These are phyloP conservation scores for Baccha elongata DNA, from an alignment of 2,888 invertebrate species.

Conservation along the genomic window DNA sequence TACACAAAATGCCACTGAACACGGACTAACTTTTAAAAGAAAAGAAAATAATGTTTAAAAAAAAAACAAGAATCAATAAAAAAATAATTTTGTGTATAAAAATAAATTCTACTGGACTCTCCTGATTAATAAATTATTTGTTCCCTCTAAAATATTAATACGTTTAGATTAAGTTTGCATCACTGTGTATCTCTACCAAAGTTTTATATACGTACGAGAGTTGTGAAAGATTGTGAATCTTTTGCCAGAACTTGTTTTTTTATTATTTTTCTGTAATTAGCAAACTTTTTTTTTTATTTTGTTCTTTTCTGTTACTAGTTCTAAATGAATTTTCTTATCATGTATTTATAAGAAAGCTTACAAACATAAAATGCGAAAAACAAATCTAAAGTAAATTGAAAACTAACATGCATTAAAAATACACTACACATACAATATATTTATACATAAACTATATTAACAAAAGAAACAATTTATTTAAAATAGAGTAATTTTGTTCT, in stretches of 20 bases:
- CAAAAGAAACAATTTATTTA: conserved; percentile 51
- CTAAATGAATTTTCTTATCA: conserved; percentile 9
- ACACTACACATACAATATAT: conserved; percentile 40
- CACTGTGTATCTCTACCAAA: conserved; percentile 59
- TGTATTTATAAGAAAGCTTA: conserved; percentile 25
- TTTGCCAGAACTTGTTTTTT: conserved; percentile 11
- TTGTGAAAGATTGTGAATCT: conserved; percentile 58
- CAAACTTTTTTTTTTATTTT: conserved; percentile 1
- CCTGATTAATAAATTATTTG: conserved; percentile 45
- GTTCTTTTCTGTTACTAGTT: conserved; percentile 54
- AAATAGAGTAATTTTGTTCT: conserved; percentile 61
- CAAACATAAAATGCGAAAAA: conserved; percentile 49
- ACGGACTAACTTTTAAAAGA: conserved; percentile 40
- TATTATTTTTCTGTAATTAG: conserved; percentile 41
- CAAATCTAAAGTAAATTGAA: conserved; percentile 56
- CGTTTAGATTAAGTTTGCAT: conserved; percentile 49
- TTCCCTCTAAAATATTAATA: conserved; percentile 35
- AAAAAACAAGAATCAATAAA: background rate
- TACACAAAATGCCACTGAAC: conserved; percentile 43
- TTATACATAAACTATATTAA: conserved; percentile 43
- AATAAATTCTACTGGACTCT: conserved; percentile 42
- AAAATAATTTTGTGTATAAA: conserved; percentile 61
- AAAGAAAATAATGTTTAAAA: too few relatives aligned
- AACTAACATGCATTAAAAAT: conserved; percentile 35
- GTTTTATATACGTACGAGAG: conserved; percentile 21